Evolutionary conservation across 2,888 invertebrate genomes (phyloP).

Genomic region (Belgica antarctica): DNA sequence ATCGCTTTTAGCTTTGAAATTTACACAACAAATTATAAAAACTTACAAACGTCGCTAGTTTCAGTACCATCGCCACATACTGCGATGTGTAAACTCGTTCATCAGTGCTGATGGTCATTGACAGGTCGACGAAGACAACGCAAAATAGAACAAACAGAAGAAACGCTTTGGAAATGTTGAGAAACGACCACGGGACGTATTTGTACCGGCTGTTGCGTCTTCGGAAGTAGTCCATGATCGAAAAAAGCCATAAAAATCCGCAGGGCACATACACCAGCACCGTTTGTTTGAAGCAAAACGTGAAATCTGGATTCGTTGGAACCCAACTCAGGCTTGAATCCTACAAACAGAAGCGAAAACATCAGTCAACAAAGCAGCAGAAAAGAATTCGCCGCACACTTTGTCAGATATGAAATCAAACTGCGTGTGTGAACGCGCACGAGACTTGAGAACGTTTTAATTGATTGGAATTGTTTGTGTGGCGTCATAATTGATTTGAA

Average conservation of each 20-base stretch:
- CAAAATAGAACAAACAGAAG: constrained; percentile 12
- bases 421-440: background rate
- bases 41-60: constrained; percentile 47
- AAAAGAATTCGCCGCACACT: background rate
- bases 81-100: constrained; percentile 49
- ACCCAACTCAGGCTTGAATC: constrained; percentile 63
- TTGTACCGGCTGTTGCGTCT: constrained; percentile 59
- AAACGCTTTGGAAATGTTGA: constrained; percentile 57
- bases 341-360: constrained; percentile 56
- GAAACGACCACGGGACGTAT: constrained; percentile 60
- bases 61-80: constrained; percentile 44
- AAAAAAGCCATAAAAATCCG: constrained; percentile 63
- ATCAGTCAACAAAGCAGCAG: background rate
- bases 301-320: constrained; percentile 64
- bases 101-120: constrained; percentile 58
- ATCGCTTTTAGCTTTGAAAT: background rate
- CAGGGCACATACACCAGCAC: constrained; percentile 70
- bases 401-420: background rate
- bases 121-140: constrained; percentile 54
- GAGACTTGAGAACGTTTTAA: background rate
- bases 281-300: constrained; percentile 71
- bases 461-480: background rate
- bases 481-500: background rate
- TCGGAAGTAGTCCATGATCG: constrained; percentile 60
- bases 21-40: background rate